Conservation (phyloP, 1,140 invertebrate genomes). For the Drosophila sp. region DNA sequence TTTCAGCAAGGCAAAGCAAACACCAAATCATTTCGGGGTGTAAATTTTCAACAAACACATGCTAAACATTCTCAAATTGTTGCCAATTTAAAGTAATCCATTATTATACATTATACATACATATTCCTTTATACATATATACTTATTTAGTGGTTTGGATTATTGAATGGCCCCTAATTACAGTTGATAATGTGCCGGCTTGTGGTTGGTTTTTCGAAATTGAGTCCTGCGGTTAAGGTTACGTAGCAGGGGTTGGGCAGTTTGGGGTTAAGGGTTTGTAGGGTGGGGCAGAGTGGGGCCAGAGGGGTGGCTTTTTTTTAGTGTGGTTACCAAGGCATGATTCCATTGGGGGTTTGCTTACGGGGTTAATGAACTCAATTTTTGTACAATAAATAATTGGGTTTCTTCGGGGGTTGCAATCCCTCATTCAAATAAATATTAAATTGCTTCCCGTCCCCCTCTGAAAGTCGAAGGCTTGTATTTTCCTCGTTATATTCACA, state of each 20-base stretch:
- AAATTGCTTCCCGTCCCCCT: not conserved
- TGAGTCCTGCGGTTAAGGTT: constrained; percentile 36
- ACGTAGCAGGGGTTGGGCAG: constrained; percentile 43
- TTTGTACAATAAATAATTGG: constrained; percentile 6
- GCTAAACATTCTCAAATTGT: constrained; percentile 61
- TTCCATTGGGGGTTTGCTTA: not conserved
- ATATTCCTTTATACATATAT: too few relatives aligned
- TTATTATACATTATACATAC: constrained; percentile 25
- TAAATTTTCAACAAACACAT: constrained; percentile 52
- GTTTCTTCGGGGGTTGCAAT: not conserved
- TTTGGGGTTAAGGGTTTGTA: constrained; percentile 20
- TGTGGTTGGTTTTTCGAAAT: constrained; percentile 50
- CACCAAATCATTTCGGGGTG: constrained; percentile 31
- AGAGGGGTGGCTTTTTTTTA: not conserved
- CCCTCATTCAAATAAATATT: not conserved
- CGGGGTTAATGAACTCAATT: constrained; percentile 1
- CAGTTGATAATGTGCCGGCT: constrained; percentile 15
- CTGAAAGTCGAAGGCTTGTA: not conserved
- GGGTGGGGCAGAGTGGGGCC: not conserved
- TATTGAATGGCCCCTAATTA: constrained; percentile 40
- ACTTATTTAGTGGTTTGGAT: constrained; percentile 16
- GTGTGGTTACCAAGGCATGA: constrained; percentile 1
- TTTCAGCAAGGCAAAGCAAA: constrained; percentile 41
- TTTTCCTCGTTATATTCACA: not conserved
- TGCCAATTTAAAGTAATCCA: constrained; percentile 51